Conservation (phyloP, 2,888 invertebrate genomes). For the Thera britannica region DNA sequence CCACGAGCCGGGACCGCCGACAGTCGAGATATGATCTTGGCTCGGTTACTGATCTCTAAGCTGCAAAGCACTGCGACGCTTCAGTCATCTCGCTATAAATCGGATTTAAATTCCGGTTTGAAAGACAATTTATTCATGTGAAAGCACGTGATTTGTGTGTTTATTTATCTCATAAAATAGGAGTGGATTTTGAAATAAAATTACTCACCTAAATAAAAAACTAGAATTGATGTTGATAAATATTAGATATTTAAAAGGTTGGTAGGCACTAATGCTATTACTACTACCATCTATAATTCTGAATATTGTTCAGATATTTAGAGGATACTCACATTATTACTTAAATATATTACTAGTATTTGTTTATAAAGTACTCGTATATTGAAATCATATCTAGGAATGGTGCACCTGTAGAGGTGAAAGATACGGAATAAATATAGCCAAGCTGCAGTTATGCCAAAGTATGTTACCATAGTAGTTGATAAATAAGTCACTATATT, state of each 20-base stretch:
- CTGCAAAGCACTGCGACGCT: slow-evolving; percentile 33
- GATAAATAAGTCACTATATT: slow-evolving; percentile 23
- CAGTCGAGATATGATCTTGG: slow-evolving; percentile 73
- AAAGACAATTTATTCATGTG: slow-evolving; percentile 22
- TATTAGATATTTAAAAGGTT: background rate
- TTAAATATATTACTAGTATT: too few species aligned
- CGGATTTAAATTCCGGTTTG: slow-evolving; percentile 14
- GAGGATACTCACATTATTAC: background rate
- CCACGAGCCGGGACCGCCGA: slow-evolving; percentile 68
- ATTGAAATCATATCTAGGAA: background rate
- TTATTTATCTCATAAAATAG: slow-evolving; percentile 5
- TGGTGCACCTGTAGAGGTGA: slow-evolving; percentile 7
- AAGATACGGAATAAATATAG: background rate
- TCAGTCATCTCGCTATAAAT: slow-evolving; percentile 30
- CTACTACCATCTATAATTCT: background rate
- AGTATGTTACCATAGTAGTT: slow-evolving; percentile 16
- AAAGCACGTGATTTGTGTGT: slow-evolving; percentile 11
- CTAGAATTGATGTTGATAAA: background rate
- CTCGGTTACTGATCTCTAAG: slow-evolving; percentile 73
- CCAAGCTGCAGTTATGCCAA: slow-evolving; percentile 11
- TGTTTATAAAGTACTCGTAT: too few species aligned
- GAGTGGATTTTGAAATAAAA: too few species aligned
- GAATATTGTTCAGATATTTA: background rate
- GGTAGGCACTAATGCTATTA: background rate
- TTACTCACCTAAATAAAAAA: too few species aligned